Percentiles rank a stretch among this genome's conserved stretches.
Evolutionary conservation across 2,113 vertebrate genomes (phyloP).

Genomic region (Cyprinus carpio): DNA sequence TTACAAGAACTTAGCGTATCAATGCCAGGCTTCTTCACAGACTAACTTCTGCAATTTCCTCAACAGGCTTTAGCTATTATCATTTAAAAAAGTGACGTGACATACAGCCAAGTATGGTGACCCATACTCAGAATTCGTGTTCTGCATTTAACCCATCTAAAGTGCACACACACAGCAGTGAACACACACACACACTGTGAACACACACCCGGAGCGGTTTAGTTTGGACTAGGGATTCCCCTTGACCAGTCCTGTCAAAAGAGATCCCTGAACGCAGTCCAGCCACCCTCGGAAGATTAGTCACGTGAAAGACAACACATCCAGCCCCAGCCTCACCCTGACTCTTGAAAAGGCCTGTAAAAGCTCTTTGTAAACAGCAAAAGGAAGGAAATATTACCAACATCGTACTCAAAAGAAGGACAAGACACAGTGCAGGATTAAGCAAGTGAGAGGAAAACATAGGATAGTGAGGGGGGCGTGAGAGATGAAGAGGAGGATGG

Average conservation of each 20-base stretch:
- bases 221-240: not conserved
- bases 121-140: too few relatives aligned
- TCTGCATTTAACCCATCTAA: too few relatives aligned
- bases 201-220: too few relatives aligned
- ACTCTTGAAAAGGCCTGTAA: slow-evolving; percentile 22
- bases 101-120: too few relatives aligned
- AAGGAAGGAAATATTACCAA: slow-evolving; percentile 15
- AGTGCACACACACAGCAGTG: too few relatives aligned
- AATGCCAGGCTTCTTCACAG: slow-evolving; percentile 2
- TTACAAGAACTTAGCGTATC: slow-evolving; percentile 25
- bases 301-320: slow-evolving; percentile 66
- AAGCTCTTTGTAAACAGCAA: slow-evolving; percentile 17
- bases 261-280: not conserved
- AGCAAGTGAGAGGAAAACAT: not conserved
- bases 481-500: slow-evolving; percentile 23
- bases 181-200: too few relatives aligned
- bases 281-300: not conserved
- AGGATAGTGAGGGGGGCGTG: not conserved
- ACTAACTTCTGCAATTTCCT: slow-evolving; percentile 13
- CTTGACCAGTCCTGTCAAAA: slow-evolving; percentile 11
- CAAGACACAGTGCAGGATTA: not conserved
- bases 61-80: slow-evolving; percentile 17
- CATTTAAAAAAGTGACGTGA: too few relatives aligned
- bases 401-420: not conserved
- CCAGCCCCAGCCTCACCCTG: slow-evolving; percentile 64